Evolutionary conservation across 2,113 vertebrate genomes (phyloP), one percentile per base, ranked within the genome.

Genomic region (Scomber japonicus): DNA sequence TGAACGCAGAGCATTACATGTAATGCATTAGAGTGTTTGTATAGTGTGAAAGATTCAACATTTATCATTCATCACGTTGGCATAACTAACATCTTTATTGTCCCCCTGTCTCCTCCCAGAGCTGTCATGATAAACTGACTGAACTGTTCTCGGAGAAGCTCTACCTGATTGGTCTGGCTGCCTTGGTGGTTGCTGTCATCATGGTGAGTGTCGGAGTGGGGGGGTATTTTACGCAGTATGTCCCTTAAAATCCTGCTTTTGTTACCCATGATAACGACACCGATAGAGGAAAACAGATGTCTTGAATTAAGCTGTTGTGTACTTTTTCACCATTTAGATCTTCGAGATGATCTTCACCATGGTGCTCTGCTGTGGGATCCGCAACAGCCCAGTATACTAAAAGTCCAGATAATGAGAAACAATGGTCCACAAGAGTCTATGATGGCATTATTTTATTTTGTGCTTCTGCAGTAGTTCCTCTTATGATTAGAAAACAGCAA

Each of bases 131-230:
- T 40, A 97, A 96, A 87, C 95, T 99, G 0, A 95, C 95, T 0
- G 94, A 96, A 3, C 96, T 99, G 77, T 99, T 99, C 88, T 96
- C 96, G 0, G 95, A 96, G 83, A 99, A 99, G 94, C 94, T 98
- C 64, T 96, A 98, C 88, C 86, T 99, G 90, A 97, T 99, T 0
- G 98, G 98, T 53, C 96, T 99, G 0, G 97, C 96, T 2, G 97
- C 97, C 2, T 88, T 98, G 0, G 96, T 96, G 82, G 97, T 99
- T 0, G 97, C 97, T 0, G 95, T 97, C 80, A 99, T 99, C 90
- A 99, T 99, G 97, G 98, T 98, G 91, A 95, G 96, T 71, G 30
- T 53, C 51, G 30, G 3, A 56, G 62, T 11, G 49, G 35, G 48
- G 1, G 7, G 40, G 15, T 50, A 12, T 62, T 49, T 70, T n/a